Evolutionary conservation across 1,140 invertebrate genomes (phyloP).

Genomic region (Orchesella cincta): DNA sequence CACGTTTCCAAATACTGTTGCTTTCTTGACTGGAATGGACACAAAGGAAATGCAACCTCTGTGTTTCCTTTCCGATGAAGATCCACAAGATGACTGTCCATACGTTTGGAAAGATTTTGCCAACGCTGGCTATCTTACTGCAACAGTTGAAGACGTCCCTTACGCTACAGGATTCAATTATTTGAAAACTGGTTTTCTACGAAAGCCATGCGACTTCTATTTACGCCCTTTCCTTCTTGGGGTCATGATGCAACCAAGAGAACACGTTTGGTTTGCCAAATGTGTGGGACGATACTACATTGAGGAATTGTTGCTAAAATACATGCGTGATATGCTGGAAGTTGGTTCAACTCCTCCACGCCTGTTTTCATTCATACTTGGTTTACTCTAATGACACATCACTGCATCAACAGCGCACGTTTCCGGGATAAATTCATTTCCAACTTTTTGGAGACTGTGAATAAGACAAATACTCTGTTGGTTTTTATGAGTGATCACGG

Average conservation of each 20-base stretch:
- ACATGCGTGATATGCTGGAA: constrained; percentile 30
- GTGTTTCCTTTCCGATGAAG: background rate
- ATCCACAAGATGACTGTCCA: constrained; percentile 21
- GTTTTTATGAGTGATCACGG: constrained; percentile 65
- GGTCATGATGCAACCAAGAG: background rate
- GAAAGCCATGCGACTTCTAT: background rate
- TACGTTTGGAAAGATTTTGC: constrained; percentile 34
- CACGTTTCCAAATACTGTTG: constrained; percentile 30
- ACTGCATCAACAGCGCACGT: constrained; percentile 20
- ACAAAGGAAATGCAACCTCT: constrained; percentile 5
- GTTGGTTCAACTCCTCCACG: background rate
- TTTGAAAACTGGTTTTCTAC: constrained; percentile 28
- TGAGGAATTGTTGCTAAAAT: constrained; percentile 36
- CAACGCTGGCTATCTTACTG: constrained; percentile 25
- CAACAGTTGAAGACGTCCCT: constrained; percentile 25
- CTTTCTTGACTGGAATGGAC: constrained; percentile 19
- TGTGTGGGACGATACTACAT: background rate
- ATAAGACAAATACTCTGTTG: constrained; percentile 58
- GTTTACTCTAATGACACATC: constrained; percentile 37
- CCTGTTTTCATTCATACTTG: constrained; percentile 38
- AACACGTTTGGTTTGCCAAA: background rate
- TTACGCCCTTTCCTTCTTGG: background rate
- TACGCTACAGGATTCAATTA: constrained; percentile 30
- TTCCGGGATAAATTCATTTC: constrained; percentile 19
- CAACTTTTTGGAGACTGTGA: constrained; percentile 1